A percentile compares a stretch with the other conserved stretches of the same genome.
phyloP scores from a whole-genome alignment of 2,797 vertebrate species.

The Pangasius mekongensis region DNA sequence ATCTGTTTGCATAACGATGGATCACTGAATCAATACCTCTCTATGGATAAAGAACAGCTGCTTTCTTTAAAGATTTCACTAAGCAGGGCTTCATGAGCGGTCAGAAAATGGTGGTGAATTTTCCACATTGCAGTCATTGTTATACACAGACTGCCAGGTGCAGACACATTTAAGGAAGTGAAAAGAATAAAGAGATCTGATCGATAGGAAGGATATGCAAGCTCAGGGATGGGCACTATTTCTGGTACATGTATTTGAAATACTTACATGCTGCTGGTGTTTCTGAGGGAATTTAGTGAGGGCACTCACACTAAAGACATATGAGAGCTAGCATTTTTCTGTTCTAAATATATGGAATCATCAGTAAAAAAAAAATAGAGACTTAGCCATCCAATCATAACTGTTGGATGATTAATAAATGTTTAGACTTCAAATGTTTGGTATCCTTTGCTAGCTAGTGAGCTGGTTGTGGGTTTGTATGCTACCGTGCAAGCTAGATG shows the following conservation, averaged over 20 bases:
- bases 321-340: background rate
- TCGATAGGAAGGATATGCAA: conserved; percentile 12
- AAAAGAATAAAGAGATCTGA: conserved; percentile 25
- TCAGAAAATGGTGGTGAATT: conserved; percentile 7
- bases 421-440: background rate
- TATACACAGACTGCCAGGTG: conserved; percentile 7
- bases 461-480: background rate
- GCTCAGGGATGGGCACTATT: conserved; percentile 10
- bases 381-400: too few species aligned
- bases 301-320: background rate
- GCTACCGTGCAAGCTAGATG: background rate
- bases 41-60: conserved; percentile 7
- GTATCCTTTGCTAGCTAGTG: background rate
- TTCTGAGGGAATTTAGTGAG: background rate
- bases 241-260: background rate
- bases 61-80: background rate
- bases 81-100: background rate
- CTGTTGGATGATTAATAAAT: background rate
- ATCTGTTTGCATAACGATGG: conserved; percentile 22
- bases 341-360: background rate
- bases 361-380: background rate
- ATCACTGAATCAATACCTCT: conserved; percentile 27
- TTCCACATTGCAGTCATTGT: background rate
- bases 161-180: conserved; percentile 28
- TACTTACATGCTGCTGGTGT: background rate